These are phyloP conservation scores for Harmothoe impar DNA, from an alignment of 2,888 invertebrate species.

Conservation along the genomic window DNA sequence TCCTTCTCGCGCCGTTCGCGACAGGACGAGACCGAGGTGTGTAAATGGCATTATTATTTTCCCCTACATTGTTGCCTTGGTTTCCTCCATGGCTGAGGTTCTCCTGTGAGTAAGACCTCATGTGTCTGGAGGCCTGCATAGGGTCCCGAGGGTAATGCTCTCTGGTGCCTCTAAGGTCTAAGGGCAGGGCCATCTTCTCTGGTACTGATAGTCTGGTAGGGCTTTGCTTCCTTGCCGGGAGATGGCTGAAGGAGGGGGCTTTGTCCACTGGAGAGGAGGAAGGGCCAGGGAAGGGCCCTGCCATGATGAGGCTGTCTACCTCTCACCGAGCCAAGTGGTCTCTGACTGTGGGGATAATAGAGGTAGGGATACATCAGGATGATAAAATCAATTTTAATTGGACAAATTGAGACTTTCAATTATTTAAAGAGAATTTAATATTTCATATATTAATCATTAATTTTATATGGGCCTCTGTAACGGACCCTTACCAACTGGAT, in stretches of 20 bases:
- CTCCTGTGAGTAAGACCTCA: slow-evolving; percentile 20
- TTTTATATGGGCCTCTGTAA: no score
- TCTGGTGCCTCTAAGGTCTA: no score
- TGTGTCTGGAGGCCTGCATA: background rate
- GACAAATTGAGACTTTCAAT: no score
- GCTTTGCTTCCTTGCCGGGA: background rate
- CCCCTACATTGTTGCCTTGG: background rate
- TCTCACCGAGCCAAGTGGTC: no score
- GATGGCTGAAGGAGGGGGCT: background rate
- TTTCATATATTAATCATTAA: no score
- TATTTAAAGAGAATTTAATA: no score
- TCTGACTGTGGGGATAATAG: no score
- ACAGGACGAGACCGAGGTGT: background rate
- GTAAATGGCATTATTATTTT: background rate
- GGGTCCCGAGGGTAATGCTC: background rate
- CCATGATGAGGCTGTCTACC: background rate
- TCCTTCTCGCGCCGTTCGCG: background rate
- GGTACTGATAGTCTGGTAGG: background rate
- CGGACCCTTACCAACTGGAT: no score
- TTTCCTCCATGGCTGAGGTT: background rate
- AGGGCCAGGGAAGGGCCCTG: background rate
- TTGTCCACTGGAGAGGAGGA: background rate
- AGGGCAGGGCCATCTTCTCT: no score
- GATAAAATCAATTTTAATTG: no score
- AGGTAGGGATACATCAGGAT: no score